Conservation (phyloP, 1,140 invertebrate species). For the Apis cerana region DNA sequence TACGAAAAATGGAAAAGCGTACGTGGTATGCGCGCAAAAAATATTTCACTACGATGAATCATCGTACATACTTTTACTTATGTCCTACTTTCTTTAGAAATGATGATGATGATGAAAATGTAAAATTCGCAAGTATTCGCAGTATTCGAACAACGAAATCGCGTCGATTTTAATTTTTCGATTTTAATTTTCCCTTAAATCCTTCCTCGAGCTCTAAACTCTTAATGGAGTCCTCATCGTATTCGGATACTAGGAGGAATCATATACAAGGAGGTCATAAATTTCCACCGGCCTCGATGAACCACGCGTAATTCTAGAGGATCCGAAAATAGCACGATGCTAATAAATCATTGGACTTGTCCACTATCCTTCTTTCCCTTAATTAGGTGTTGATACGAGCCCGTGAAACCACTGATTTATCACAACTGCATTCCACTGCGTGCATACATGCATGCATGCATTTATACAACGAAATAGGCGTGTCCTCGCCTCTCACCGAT, state of each 20-base stretch:
- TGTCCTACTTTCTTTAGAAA: too few species aligned
- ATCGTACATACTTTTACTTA: too few species aligned
- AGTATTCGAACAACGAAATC: too few species aligned
- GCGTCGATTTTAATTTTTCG: neutral
- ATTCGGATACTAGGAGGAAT: neutral
- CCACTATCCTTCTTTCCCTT: neutral
- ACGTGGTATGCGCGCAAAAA: too few species aligned
- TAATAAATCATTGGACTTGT: conserved; percentile 14
- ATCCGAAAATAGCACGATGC: conserved; percentile 2
- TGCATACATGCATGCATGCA: neutral
- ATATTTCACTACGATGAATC: too few species aligned
- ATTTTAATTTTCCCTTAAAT: neutral
- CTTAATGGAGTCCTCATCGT: conserved; percentile 9
- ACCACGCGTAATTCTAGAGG: neutral
- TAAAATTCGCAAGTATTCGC: neutral
- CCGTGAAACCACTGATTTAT: conserved; percentile 5
- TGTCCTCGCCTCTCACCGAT: neutral
- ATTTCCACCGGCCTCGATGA: neutral
- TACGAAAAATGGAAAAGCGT: too few species aligned
- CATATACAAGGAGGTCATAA: neutral
- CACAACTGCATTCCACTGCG: neutral
- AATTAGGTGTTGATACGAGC: conserved; percentile 32
- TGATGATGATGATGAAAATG: too few species aligned
- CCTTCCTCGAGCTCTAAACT: neutral
- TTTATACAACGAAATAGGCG: neutral